Percentiles rank a stretch among this genome's conserved stretches.
Evolutionary conservation across 2,113 vertebrate species (phyloP).

Genomic region (Lepidothrix coronata): DNA sequence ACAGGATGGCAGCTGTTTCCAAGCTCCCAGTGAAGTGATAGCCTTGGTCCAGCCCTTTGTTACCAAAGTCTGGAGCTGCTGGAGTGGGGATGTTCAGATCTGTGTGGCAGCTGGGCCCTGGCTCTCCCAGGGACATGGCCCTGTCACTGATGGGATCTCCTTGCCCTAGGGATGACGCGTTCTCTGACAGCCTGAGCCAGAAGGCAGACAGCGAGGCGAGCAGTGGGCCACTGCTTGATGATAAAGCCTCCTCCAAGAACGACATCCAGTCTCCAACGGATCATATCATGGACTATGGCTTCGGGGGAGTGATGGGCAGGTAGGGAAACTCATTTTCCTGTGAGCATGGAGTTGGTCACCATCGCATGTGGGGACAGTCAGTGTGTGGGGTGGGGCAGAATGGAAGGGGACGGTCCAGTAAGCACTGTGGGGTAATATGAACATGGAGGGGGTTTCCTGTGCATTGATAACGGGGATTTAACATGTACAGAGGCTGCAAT

Average conservation of each 20-base stretch:
- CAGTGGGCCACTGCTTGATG: conserved; percentile 92
- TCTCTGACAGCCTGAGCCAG: conserved; percentile 97
- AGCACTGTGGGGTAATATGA: neutral
- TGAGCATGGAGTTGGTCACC: neutral
- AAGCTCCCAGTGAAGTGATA: neutral
- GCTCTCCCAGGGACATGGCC: neutral
- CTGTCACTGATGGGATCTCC: neutral
- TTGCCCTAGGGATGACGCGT: conserved; percentile 89
- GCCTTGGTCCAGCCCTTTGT: neutral
- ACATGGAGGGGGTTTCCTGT: neutral
- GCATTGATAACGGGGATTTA: neutral
- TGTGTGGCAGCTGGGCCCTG: rapidly evolving
- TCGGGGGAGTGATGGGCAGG: conserved; percentile 93
- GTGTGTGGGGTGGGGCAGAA: neutral
- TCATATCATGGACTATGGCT: conserved; percentile 88
- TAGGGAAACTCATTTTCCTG: conserved; percentile 49
- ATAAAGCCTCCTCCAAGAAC: conserved; percentile 93
- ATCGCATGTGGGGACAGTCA: neutral
- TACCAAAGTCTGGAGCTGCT: neutral
- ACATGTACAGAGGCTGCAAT: neutral
- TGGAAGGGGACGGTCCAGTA: neutral
- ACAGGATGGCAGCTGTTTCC: rapidly evolving
- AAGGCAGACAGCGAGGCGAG: conserved; percentile 98
- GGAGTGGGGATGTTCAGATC: neutral
- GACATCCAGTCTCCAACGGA: conserved; percentile 93